Percentiles rank a stretch among this genome's conserved stretches.
These are phyloP conservation scores for Rachycentron canadum DNA, from an alignment of 2,797 vertebrate species.

Conservation along the genomic window DNA sequence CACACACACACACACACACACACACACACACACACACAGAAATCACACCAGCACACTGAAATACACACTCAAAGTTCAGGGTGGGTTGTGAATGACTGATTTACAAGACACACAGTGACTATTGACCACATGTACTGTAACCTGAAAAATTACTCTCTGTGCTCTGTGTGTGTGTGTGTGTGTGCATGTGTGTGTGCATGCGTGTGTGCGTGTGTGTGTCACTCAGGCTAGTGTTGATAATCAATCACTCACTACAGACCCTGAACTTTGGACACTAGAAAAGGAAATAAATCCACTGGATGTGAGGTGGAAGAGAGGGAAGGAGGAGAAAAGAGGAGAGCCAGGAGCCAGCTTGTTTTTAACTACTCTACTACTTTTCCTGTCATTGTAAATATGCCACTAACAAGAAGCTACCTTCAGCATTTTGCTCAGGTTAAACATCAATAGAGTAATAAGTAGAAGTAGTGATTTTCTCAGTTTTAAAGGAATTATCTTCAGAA, in stretches of 20 bases:
- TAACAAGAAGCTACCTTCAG: neutral
- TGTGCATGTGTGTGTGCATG: constrained; percentile 31
- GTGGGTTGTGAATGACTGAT: constrained; percentile 65
- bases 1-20: constrained; percentile 36
- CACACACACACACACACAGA: constrained; percentile 1
- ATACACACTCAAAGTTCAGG: constrained; percentile 42
- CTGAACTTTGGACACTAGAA: constrained; percentile 74
- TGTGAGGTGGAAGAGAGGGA: constrained; percentile 38
- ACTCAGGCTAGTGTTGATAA: constrained; percentile 64
- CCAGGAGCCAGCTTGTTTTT: constrained; percentile 3
- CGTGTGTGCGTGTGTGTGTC: constrained; percentile 49
- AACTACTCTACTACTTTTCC: neutral
- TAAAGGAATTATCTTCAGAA: neutral
- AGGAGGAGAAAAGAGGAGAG: constrained; percentile 4
- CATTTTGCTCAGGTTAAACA: neutral
- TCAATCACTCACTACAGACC: constrained; percentile 78
- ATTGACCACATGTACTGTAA: constrained; percentile 75
- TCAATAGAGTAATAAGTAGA: neutral
- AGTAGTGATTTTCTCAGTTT: neutral
- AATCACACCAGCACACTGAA: constrained; percentile 4
- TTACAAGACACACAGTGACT: constrained; percentile 71
- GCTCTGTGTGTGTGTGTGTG: constrained; percentile 21
- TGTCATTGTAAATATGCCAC: neutral
- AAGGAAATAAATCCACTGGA: constrained; percentile 71
- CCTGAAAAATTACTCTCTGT: constrained; percentile 57